These are phyloP conservation scores for Drosophila prolongata DNA, from an alignment of 2,888 invertebrate genomes.

Conservation along the genomic window DNA sequence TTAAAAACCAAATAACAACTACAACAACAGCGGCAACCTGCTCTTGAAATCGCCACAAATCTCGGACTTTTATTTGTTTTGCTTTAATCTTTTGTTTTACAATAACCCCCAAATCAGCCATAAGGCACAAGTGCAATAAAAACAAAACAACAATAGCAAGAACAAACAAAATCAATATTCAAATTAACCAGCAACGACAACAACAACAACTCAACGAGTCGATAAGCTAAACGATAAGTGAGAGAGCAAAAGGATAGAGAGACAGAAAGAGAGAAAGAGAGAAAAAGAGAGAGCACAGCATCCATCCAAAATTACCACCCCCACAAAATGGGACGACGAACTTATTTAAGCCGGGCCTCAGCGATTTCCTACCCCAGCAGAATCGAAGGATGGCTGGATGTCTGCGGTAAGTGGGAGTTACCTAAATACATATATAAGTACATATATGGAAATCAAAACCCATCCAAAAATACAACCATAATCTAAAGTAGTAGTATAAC, in stretches of 20 bases:
- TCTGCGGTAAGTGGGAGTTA: slow-evolving; percentile 83
- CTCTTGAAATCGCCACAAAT: slow-evolving; percentile 20
- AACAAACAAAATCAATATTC: slow-evolving; percentile 70
- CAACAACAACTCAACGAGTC: slow-evolving; percentile 34
- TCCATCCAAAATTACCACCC: slow-evolving; percentile 46
- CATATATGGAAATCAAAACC: not conserved
- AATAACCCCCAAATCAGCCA: slow-evolving; percentile 20
- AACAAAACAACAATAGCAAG: slow-evolving; percentile 37
- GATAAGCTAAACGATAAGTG: slow-evolving; percentile 44
- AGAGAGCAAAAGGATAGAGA: slow-evolving; percentile 14
- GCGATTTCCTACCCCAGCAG: slow-evolving; percentile 84
- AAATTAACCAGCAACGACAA: slow-evolving; percentile 56
- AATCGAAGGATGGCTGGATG: slow-evolving; percentile 85
- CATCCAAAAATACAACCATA: not conserved
- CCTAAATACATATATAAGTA: not conserved
- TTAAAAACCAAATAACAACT: slow-evolving; percentile 18
- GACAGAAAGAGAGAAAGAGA: slow-evolving; percentile 5
- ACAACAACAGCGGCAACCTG: slow-evolving; percentile 21
- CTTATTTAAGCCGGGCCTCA: slow-evolving; percentile 82
- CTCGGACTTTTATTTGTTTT: slow-evolving; percentile 30
- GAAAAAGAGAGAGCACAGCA: slow-evolving; percentile 49
- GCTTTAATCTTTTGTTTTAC: slow-evolving; percentile 41
- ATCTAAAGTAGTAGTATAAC: too few relatives aligned
- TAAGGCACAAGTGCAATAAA: slow-evolving; percentile 71
- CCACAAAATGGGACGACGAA: slow-evolving; percentile 81